Evolutionary conservation across 1,140 invertebrate genomes (phyloP).

Genomic region (Drosophila dunni): DNA sequence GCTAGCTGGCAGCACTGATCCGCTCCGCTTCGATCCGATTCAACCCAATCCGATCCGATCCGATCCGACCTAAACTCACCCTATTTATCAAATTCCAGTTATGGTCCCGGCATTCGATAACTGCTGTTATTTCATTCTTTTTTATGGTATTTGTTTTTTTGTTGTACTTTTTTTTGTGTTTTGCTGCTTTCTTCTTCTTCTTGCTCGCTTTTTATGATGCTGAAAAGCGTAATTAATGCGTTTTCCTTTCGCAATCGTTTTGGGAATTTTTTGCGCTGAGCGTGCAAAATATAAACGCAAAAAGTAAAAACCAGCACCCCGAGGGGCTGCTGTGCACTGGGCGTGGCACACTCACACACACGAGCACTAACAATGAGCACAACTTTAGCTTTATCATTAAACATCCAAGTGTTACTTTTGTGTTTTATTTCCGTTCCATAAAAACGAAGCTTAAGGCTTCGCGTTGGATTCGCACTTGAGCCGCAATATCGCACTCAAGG

Average conservation of each 20-base stretch:
- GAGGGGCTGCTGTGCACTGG: conserved; percentile 35
- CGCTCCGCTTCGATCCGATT: too few species aligned
- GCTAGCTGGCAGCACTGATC: too few species aligned
- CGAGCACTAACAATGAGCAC: conserved; percentile 28
- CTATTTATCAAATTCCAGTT: conserved; percentile 45
- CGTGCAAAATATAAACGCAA: conserved; percentile 65
- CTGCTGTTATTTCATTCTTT: conserved; percentile 11
- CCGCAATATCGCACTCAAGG: conserved; percentile 78
- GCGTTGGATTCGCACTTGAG: conserved; percentile 66
- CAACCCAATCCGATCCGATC: background rate
- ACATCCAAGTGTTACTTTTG: conserved; percentile 80
- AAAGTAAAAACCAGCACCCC: conserved; percentile 35
- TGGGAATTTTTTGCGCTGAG: conserved; percentile 64
- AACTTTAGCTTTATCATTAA: conserved; percentile 76
- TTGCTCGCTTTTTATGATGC: conserved; percentile 47
- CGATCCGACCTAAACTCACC: conserved; percentile 38
- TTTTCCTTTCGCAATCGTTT: conserved; percentile 59
- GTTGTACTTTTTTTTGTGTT: conserved; percentile 22
- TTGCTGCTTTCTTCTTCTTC: conserved; percentile 29
- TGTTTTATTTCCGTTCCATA: conserved; percentile 75
- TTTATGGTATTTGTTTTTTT: conserved; percentile 1
- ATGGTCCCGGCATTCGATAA: conserved; percentile 48
- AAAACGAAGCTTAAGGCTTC: conserved; percentile 67
- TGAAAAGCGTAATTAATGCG: conserved; percentile 81
- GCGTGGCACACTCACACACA: conserved; percentile 55